phyloP scores from a whole-genome alignment of 2,797 vertebrate species.

The Phylloscopus collybita region DNA sequence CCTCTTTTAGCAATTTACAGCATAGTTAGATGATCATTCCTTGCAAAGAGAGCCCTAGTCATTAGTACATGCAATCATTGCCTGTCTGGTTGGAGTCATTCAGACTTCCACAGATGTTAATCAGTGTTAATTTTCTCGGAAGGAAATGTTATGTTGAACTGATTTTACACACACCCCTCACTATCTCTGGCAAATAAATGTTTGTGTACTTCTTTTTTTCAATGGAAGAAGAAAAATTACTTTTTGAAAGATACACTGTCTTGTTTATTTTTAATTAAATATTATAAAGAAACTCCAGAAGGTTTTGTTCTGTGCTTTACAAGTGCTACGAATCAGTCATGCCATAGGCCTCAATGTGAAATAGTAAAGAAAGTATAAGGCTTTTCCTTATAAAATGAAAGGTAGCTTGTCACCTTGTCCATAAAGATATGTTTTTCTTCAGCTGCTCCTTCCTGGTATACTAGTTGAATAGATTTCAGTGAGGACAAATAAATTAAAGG shows the following conservation, averaged over 20 bases:
- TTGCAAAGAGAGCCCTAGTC: not conserved
- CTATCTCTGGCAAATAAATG: not conserved
- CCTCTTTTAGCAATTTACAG: not conserved
- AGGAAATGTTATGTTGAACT: not conserved
- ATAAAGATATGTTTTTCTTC: constrained; percentile 7
- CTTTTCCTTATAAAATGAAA: not conserved
- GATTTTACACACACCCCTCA: not conserved
- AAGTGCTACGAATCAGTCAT: not conserved
- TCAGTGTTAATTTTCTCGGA: not conserved
- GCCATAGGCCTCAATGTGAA: not conserved
- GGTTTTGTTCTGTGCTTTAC: not conserved
- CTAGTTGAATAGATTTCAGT: constrained; percentile 22
- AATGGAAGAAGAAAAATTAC: not conserved
- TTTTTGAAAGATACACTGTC: not conserved
- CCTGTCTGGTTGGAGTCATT: not conserved
- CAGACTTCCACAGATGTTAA: not conserved
- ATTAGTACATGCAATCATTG: not conserved
- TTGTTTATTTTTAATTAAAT: not conserved
- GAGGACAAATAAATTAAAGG: constrained; percentile 20
- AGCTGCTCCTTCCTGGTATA: constrained; percentile 17
- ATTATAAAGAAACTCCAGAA: not conserved
- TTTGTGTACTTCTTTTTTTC: not conserved
- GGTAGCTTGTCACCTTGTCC: not conserved
- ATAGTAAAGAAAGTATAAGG: not conserved
- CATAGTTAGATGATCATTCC: not conserved